Base-by-base conservation (phyloP, 2,888 invertebrate species). In the Campoletis raptor region DNA sequence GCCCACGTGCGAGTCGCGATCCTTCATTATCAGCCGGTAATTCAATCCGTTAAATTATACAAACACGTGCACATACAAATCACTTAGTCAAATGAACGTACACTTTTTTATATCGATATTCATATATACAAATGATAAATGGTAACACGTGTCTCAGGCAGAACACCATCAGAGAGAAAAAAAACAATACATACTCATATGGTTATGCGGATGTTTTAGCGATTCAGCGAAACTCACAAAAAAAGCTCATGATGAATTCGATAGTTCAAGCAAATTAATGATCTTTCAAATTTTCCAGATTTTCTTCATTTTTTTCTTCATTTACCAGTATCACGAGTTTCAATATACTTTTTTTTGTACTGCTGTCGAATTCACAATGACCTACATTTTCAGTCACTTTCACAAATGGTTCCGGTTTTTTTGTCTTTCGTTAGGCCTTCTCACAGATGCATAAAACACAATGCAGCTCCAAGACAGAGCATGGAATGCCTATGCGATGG, bases 401-500 rank as follows among this genome's bases (percentile, higher is more conserved):
- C 42, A 72, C 61, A 80, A 21, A 67, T 67, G 70, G 18, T 72
- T 61, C 45, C 42, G 42, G 37, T 77, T 81, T 36, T 48, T 45
- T 70, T 72, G 77, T 64, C 48, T 18, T 81, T 77, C 9, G 69
- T 61, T 30, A 40, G 67, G 70, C n/a, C 30, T 85, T 72, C 48
- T n/a, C 78, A 67, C 74, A 52, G 6, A 72, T 48, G 69, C 74
- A 85, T 45, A 67, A 37, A 69, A 73, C 54, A 85, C 79, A 24
- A 48, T 77, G 67, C 64, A 85, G 85, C 30, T 24, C 30, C 81
- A 74, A 70, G 81, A 85, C 64, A 77, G 36, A 87, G 88, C 89
- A 89, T 88, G 89, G 87, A 88, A 84, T 87, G 87, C 81, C 88
- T 84, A 85, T 80, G 83, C 77, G 79, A 80, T 83, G 79, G 70